Percentiles rank a stretch among this genome's conserved stretches.
phyloP scores from a whole-genome alignment of 2,888 invertebrate genomes.

The Maniola hyperantus region DNA sequence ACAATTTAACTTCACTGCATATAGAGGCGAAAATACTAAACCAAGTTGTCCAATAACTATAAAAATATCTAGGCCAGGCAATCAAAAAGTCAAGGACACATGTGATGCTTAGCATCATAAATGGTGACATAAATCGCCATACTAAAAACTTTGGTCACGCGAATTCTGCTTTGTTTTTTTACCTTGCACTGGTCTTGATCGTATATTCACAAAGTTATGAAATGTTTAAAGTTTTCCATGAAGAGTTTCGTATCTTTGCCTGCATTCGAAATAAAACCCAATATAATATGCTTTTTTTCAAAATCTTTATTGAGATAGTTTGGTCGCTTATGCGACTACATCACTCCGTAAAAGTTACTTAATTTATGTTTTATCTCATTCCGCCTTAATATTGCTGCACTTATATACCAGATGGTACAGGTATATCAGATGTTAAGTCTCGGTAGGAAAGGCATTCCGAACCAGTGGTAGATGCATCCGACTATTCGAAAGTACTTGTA shows the following conservation, averaged over 20 bases:
- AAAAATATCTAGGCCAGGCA: constrained; percentile 14
- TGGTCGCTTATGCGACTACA: no score
- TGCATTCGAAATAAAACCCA: background rate
- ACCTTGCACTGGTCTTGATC: constrained; percentile 21
- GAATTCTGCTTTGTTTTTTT: constrained; percentile 19
- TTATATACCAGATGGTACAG: no score
- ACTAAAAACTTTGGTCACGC: constrained; percentile 29
- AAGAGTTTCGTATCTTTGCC: background rate
- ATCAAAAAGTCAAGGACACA: constrained; percentile 23
- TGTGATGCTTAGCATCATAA: constrained; percentile 26
- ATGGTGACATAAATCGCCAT: constrained; percentile 29
- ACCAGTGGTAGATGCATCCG: no score
- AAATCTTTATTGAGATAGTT: no score
- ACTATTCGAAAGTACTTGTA: no score
- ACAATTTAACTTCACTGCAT: background rate
- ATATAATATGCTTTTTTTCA: no score
- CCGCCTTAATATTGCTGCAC: no score
- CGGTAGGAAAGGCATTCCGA: no score
- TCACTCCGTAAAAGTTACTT: no score
- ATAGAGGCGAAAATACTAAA: background rate
- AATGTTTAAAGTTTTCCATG: background rate
- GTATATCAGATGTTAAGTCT: no score
- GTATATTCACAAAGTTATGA: constrained; percentile 6
- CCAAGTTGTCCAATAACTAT: background rate
- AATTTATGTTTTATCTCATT: no score